Evolutionary conservation across 2,888 invertebrate genomes (phyloP), one percentile per base, ranked within the genome.

Genomic region (Zelleria hepariella): DNA sequence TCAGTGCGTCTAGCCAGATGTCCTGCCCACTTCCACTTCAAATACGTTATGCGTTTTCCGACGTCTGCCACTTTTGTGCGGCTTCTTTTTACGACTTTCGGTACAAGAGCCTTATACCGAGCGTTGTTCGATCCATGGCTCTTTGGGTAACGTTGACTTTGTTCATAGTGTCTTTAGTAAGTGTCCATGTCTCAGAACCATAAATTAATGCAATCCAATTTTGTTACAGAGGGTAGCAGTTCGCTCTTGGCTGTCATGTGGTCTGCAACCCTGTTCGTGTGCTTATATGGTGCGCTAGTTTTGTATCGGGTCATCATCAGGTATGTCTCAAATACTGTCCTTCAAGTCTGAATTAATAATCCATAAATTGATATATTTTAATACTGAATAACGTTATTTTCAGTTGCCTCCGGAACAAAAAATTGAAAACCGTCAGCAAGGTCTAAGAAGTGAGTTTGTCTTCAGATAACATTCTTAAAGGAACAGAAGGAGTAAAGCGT

Each of bases 391-490:
- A 23, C 18, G 58, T 58, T 57, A 5, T 65, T 69, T 67, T 6
- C 75, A 87, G 87, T 64, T 85, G 84, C 67, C 72, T 86, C 61
- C 77, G 82, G 62, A 85, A 84, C 77, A 74, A 78, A 66, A 78
- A 75, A 70, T 63, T 84, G 77, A 87, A 87, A 68, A 75, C 77
- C 57, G 73, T 87, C 62, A 82, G 86, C 61, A 87, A 87, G 70
- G 87, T 87, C 61, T 87, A 86, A 82, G 65, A 62, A 58, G 60
- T 64, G 62, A 58, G 60, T 64, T 2, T 32, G 32, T 32, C 32
- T 32, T 15, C 32, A 15, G 15, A 15, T 15, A 32, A 15, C 2
- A 32, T 32, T 32, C 32, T 32, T 15, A 32, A 5, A 32, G 10
- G n/a, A n/a, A n/a, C n/a, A n/a, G n/a, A n/a, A n/a, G n/a, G n/a